Conservation (phyloP, 2,797 vertebrate genomes). For the Hoplostethus mediterraneus region DNA sequence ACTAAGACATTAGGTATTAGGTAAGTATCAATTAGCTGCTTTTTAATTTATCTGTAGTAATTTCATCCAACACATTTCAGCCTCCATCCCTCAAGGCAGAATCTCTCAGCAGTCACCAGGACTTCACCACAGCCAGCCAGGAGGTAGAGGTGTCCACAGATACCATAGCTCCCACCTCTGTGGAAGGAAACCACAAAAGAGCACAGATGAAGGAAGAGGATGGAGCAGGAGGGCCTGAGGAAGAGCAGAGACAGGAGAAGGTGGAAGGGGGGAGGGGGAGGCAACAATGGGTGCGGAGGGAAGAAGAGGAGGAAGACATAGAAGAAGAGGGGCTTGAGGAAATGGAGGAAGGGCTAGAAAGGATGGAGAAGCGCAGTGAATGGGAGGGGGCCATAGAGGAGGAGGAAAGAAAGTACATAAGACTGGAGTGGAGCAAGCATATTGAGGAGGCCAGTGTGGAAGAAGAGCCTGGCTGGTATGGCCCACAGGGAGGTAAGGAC, state of each 20-base stretch:
- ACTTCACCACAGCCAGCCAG: conserved; percentile 34
- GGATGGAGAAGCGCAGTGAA: neutral
- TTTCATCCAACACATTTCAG: conserved; percentile 7
- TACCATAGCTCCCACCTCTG: neutral
- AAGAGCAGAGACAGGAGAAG: neutral
- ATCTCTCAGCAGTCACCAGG: conserved; percentile 14
- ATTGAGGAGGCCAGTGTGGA: neutral
- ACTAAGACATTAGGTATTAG: no score
- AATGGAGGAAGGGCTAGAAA: neutral
- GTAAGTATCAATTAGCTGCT: no score
- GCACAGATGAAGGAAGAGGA: neutral
- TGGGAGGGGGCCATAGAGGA: neutral
- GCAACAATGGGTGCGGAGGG: neutral
- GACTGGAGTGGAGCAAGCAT: neutral
- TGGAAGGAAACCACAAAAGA: neutral
- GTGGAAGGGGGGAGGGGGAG: neutral
- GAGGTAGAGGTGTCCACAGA: neutral
- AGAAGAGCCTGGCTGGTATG: neutral
- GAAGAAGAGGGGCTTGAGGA: neutral
- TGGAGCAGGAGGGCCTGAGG: neutral
- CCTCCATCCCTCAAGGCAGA: conserved; percentile 33
- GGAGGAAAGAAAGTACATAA: neutral
- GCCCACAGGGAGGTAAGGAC: conserved; percentile 9
- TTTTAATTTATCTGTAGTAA: no score
- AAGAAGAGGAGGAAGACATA: neutral